Conservation (phyloP, 2,113 vertebrate species). For the Tachysurus fulvidraco region DNA sequence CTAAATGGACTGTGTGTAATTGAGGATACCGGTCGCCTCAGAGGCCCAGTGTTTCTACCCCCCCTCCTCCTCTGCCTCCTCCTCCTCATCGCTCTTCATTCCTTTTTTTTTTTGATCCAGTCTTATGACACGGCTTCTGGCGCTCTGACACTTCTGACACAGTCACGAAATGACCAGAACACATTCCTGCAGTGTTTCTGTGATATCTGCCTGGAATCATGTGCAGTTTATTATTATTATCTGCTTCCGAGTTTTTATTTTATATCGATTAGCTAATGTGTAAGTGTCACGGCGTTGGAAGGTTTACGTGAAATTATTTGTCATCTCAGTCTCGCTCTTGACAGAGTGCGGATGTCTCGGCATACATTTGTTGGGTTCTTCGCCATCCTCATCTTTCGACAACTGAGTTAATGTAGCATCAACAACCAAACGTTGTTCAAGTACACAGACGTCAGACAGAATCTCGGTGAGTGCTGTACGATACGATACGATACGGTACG, state of each 20-base stretch:
- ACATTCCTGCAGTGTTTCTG: not conserved
- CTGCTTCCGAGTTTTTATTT: not conserved
- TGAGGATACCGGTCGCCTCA: slow-evolving; percentile 58
- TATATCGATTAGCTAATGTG: not conserved
- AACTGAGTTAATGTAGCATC: too few relatives aligned
- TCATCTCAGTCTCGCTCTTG: too few relatives aligned
- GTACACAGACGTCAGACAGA: too few relatives aligned
- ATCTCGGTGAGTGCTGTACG: too few relatives aligned
- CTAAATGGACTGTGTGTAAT: slow-evolving; percentile 71
- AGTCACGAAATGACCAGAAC: not conserved
- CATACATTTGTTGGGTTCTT: too few relatives aligned
- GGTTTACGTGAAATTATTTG: not conserved
- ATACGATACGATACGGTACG: too few relatives aligned
- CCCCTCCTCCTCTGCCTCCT: not conserved
- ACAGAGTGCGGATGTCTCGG: too few relatives aligned
- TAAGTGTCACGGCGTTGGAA: not conserved
- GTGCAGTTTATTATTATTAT: not conserved
- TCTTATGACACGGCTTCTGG: slow-evolving; percentile 34
- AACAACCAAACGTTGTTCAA: too few relatives aligned
- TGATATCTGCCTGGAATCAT: not conserved
- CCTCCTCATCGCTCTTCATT: slow-evolving; percentile 37
- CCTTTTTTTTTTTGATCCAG: slow-evolving; percentile 41
- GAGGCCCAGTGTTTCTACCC: slow-evolving; percentile 5
- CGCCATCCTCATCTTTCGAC: too few relatives aligned
- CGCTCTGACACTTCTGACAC: not conserved